Base-by-base conservation (phyloP, 2,113 vertebrate genomes). In the Smithornis capensis region DNA sequence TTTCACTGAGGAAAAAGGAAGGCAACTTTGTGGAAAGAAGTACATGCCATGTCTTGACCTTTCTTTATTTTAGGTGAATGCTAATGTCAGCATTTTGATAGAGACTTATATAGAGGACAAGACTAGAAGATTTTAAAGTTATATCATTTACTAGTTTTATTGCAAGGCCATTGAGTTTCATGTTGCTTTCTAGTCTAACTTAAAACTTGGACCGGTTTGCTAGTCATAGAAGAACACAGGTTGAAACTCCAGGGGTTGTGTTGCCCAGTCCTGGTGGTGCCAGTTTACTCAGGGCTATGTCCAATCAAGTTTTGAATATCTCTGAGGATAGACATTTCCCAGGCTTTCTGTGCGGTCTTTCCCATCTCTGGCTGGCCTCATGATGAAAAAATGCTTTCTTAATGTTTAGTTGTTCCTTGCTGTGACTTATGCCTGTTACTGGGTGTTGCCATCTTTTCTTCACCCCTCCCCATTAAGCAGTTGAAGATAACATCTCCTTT, bases 21-120 rank as follows among this genome's bases (percentile, higher is more conserved):
- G 57, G 37, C 78, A 85, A 40, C 69, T 90, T 83, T 96, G 52
- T 77, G 55, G 77, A 78, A 95, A 75, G 12, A 93, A 71, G 71
- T 78, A 33, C 67, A 47, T 69, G 65, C 79, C 9, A 1, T 60
- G 28, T 68, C 31, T 92, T 93, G 68, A 90, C 60, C 69, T 79
- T 69, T 38, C 19, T 74, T 89, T 91, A 33, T 91, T 91, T 94
- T 63, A 62, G 64, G 79, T 81, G 40, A 37, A 25, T 87, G 69
- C 31, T 64, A 81, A 68, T 90, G 79, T 60, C 83, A 95, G 31
- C 69, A 28, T 65, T 93, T 93, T 89, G 56, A 12, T 95, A 77
- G 50, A 13, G 35, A 3, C 16, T 35, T 92, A 59, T 59, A 23
- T 9, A 84, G 38, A 80, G 50, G 11, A 50, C 35, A 67, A 35